Evolutionary conservation across 2,888 invertebrate species (phyloP).

Genomic region (Exephanes ischioxanthus): DNA sequence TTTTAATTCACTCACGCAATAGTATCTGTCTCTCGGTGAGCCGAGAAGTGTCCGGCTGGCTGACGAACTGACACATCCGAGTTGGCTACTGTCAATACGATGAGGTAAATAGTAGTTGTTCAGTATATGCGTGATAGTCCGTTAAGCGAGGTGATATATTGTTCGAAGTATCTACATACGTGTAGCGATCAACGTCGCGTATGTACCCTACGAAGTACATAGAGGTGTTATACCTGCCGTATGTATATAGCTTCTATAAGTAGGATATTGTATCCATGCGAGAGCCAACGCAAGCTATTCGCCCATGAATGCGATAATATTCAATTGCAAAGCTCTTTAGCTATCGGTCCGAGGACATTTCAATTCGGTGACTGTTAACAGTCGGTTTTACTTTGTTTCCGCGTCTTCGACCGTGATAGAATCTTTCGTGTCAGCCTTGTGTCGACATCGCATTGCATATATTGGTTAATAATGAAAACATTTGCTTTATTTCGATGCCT

Average conservation of each 20-base stretch:
- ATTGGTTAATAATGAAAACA: neutral
- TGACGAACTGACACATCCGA: conserved; percentile 9
- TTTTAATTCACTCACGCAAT: neutral
- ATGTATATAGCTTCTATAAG: conserved; percentile 38
- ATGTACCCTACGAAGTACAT: neutral
- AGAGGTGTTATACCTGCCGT: neutral
- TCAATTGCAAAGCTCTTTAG: conserved; percentile 21
- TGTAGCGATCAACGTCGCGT: neutral
- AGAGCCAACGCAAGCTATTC: conserved; percentile 29
- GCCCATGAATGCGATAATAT: conserved; percentile 54
- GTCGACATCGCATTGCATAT: conserved; percentile 42
- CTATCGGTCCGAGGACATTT: neutral
- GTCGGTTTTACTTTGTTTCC: conserved; percentile 3
- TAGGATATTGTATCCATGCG: conserved; percentile 42
- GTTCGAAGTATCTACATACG: neutral
- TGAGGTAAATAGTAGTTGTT: conserved; percentile 1
- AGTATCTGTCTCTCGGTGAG: neutral
- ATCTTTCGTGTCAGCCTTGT: conserved; percentile 39
- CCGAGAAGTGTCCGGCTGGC: neutral
- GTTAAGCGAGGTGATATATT: neutral
- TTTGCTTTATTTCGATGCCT: neutral
- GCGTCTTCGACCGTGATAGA: neutral
- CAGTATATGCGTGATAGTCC: neutral
- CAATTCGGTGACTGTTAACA: neutral
- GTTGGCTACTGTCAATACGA: neutral